Evolutionary conservation across 2,797 vertebrate species (phyloP).

Genomic region (Gouania willdenowi): DNA sequence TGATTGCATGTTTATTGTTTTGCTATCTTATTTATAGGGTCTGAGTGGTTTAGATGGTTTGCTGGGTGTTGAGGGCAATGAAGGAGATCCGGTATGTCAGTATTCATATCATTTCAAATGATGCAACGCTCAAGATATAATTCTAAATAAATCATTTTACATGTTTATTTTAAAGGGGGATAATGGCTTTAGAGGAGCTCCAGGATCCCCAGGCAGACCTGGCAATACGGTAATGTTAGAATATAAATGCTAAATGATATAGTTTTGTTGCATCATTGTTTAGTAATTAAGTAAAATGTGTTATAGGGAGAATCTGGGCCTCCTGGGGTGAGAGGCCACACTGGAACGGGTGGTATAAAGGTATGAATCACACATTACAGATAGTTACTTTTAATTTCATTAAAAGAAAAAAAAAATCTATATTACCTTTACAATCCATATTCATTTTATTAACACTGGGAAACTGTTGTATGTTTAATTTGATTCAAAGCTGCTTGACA

Average conservation of each 20-base stretch:
- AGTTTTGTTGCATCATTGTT: too few relatives aligned
- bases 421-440: not conserved
- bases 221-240: slow-evolving; percentile 60
- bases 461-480: too few relatives aligned
- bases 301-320: slow-evolving; percentile 64
- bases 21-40: too few relatives aligned
- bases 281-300: not conserved
- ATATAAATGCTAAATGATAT: not conserved
- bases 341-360: slow-evolving; percentile 60
- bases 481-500: too few relatives aligned
- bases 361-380: too few relatives aligned
- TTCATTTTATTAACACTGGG: too few relatives aligned
- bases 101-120: too few relatives aligned
- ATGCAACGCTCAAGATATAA: not conserved
- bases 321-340: slow-evolving; percentile 55
- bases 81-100: slow-evolving; percentile 73
- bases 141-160: not conserved
- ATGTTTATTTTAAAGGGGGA: slow-evolving; percentile 54
- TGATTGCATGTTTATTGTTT: too few relatives aligned
- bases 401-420: not conserved
- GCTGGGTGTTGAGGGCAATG: slow-evolving; percentile 75
- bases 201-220: slow-evolving; percentile 48
- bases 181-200: slow-evolving; percentile 54
- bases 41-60: slow-evolving; percentile 69
- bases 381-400: not conserved